Percentiles rank a stretch among this genome's conserved stretches.
Conservation (phyloP, 2,797 vertebrate genomes). For the Pangasius macronema region DNA sequence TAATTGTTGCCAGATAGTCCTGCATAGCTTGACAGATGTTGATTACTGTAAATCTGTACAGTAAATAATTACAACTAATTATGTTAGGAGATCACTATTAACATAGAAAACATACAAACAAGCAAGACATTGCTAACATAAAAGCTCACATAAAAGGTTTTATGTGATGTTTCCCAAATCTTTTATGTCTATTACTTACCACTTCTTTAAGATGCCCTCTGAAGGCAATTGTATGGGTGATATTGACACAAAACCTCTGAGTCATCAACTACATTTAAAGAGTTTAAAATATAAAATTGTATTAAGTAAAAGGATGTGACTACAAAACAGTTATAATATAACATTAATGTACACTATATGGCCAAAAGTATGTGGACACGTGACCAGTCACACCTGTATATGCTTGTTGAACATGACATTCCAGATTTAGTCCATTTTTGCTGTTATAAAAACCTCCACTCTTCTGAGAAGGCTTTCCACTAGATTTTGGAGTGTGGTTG, state of each 20-base stretch:
- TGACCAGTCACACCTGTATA: neutral
- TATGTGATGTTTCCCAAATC: neutral
- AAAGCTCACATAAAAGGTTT: slow-evolving; percentile 10
- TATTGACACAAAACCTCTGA: neutral
- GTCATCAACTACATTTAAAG: neutral
- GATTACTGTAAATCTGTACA: slow-evolving; percentile 80
- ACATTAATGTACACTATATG: neutral
- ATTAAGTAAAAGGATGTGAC: neutral
- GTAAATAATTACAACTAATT: slow-evolving; percentile 80
- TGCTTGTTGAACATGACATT: neutral
- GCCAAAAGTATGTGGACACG: neutral
- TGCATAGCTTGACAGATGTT: slow-evolving; percentile 72
- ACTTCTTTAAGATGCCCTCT: neutral
- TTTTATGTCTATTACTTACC: neutral
- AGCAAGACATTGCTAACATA: slow-evolving; percentile 42
- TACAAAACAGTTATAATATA: neutral
- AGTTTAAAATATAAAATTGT: neutral
- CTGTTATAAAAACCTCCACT: neutral
- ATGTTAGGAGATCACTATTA: slow-evolving; percentile 67
- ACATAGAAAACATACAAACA: slow-evolving; percentile 62
- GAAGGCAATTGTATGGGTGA: neutral
- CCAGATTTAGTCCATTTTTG: neutral
- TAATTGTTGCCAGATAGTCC: slow-evolving; percentile 81
- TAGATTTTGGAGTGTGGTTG: neutral
- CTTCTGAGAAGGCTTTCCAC: neutral